A percentile compares a stretch with the other conserved stretches of the same genome.
Evolutionary conservation across 1,140 invertebrate genomes (phyloP).

Genomic region (Lamellibrachia luymesi): DNA sequence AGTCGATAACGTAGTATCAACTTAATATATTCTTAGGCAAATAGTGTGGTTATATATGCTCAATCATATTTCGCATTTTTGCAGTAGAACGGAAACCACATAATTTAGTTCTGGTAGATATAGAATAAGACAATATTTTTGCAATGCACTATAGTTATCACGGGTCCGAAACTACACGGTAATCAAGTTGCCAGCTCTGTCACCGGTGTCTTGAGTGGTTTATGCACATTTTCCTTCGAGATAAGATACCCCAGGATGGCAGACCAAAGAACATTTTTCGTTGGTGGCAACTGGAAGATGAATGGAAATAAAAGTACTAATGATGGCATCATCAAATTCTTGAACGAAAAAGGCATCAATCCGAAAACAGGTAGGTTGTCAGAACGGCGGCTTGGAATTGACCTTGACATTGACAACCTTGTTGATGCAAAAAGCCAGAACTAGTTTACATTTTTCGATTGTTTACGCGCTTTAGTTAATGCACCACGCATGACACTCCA

Average conservation of each 20-base stretch:
- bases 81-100: no score
- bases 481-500: background rate
- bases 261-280: constrained; percentile 84
- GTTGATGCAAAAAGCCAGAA: background rate
- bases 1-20: no score
- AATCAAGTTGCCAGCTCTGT: background rate
- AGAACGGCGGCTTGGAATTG: background rate
- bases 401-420: background rate
- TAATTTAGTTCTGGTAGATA: no score
- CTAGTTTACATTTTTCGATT: background rate
- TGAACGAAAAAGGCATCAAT: constrained; percentile 63
- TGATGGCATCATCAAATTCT: constrained; percentile 77
- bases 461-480: background rate
- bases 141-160: no score
- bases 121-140: no score
- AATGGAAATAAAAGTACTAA: constrained; percentile 74
- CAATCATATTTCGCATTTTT: no score
- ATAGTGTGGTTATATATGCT: no score
- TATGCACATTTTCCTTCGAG: background rate
- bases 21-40: no score
- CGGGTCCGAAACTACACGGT: background rate
- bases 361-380: constrained; percentile 17
- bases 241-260: constrained; percentile 32
- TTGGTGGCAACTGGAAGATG: constrained; percentile 99
- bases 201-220: background rate